phyloP scores from a whole-genome alignment of 2,888 invertebrate species.

The Pandemis heparana region DNA sequence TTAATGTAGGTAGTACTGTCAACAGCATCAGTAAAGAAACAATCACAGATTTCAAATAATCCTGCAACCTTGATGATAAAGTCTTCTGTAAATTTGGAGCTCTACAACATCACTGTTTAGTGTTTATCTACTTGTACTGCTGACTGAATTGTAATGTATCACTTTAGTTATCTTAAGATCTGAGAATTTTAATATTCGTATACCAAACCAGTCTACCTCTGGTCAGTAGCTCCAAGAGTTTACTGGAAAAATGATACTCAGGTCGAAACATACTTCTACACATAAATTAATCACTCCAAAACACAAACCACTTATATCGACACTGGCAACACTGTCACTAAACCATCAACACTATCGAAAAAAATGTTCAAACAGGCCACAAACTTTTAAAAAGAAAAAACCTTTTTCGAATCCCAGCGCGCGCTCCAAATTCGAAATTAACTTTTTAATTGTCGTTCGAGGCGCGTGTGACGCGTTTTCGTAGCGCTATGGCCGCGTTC shows the following conservation, averaged over 20 bases:
- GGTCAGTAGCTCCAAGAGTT: slow-evolving; percentile 76
- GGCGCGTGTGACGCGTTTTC: slow-evolving; percentile 45
- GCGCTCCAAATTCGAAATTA: slow-evolving; percentile 27
- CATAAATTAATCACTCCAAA: slow-evolving; percentile 49
- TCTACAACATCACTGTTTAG: too few relatives aligned
- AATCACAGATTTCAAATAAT: too few relatives aligned
- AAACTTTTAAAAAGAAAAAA: background rate
- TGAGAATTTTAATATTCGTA: background rate
- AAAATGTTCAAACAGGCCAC: slow-evolving; percentile 12
- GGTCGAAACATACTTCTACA: slow-evolving; percentile 69
- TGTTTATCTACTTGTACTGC: background rate
- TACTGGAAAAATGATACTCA: slow-evolving; percentile 81
- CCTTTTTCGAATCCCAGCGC: slow-evolving; percentile 15
- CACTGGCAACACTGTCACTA: slow-evolving; percentile 23
- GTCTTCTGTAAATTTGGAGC: background rate
- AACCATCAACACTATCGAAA: background rate
- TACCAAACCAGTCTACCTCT: slow-evolving; percentile 61
- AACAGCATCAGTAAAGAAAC: too few relatives aligned
- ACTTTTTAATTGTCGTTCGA: slow-evolving; percentile 29
- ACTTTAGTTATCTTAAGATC: too few relatives aligned
- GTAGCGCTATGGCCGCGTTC: slow-evolving; percentile 63
- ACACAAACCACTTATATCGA: slow-evolving; percentile 7
- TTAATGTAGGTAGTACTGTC: too few relatives aligned
- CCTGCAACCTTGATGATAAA: too few relatives aligned
- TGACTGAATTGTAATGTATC: too few relatives aligned